Conservation (phyloP, 2,797 vertebrate species). For the Manis javanica region DNA sequence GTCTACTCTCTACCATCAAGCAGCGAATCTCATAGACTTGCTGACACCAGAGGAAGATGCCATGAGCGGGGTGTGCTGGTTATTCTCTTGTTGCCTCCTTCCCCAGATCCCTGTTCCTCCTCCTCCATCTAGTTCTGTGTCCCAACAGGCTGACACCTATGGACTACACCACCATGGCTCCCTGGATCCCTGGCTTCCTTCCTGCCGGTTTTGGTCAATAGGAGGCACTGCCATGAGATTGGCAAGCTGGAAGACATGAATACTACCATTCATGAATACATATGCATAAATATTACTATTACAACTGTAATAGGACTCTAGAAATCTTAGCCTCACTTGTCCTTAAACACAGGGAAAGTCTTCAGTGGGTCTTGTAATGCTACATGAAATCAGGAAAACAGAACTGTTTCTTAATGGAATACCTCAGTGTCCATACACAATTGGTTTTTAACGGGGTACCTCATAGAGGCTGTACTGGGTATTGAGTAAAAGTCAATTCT, state of each 20-base stretch:
- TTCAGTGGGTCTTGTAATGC: not conserved
- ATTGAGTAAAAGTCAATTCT: not conserved
- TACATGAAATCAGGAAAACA: not conserved
- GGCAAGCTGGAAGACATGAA: not conserved
- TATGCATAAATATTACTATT: too few relatives aligned
- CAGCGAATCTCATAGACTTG: not conserved
- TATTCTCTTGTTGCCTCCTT: not conserved
- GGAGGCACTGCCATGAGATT: not conserved
- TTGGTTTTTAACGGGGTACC: not conserved
- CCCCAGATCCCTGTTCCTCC: too few relatives aligned
- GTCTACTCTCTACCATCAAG: not conserved
- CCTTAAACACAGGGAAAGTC: not conserved
- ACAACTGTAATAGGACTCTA: not conserved
- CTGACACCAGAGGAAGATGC: not conserved
- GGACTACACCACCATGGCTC: too few relatives aligned
- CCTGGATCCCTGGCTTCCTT: not conserved
- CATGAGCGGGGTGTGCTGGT: fast-evolving
- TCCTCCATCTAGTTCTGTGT: not conserved
- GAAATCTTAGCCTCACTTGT: not conserved
- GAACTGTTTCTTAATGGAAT: not conserved
- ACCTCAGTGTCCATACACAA: not conserved
- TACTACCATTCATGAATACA: not conserved
- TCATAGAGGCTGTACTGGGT: fast-evolving
- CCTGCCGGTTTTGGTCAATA: not conserved
- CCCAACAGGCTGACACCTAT: not conserved